These are phyloP conservation scores for Rhogogaster chlorosoma DNA, from an alignment of 2,888 invertebrate genomes.

Conservation along the genomic window DNA sequence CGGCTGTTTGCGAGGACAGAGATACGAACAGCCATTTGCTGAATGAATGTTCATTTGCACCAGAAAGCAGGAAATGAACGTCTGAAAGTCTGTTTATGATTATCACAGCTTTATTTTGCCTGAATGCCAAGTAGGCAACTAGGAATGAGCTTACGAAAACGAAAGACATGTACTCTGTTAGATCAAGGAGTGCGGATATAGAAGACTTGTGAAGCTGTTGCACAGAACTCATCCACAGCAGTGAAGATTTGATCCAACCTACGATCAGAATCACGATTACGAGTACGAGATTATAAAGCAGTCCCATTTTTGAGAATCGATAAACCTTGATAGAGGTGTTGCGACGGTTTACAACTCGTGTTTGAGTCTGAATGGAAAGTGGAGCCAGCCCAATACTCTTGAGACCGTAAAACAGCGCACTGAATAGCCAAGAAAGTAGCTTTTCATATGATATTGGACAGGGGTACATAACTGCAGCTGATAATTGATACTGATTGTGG, in stretches of 20 bases:
- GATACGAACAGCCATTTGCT: no score
- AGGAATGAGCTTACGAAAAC: background rate
- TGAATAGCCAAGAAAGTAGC: background rate
- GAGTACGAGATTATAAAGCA: background rate
- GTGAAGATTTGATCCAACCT: no score
- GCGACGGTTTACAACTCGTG: background rate
- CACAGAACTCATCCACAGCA: no score
- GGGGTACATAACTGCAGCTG: background rate
- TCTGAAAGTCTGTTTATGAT: background rate
- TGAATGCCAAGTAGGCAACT: background rate
- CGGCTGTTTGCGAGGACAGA: no score
- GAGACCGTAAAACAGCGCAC: background rate
- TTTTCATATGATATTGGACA: background rate
- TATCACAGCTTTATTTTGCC: background rate
- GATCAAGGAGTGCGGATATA: background rate
- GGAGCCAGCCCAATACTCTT: slow-evolving; percentile 13
- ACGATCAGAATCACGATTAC: background rate
- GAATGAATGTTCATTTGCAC: background rate
- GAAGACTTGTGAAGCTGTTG: no score
- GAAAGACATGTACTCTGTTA: no score
- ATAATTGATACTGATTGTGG: background rate
- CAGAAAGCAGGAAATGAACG: background rate
- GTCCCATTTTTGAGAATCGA: background rate
- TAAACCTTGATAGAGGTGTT: background rate
- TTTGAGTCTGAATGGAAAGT: background rate